Evolutionary conservation across 2,888 invertebrate species (phyloP), one percentile per base, ranked within the genome.

Genomic region (Melanchra persicariae): DNA sequence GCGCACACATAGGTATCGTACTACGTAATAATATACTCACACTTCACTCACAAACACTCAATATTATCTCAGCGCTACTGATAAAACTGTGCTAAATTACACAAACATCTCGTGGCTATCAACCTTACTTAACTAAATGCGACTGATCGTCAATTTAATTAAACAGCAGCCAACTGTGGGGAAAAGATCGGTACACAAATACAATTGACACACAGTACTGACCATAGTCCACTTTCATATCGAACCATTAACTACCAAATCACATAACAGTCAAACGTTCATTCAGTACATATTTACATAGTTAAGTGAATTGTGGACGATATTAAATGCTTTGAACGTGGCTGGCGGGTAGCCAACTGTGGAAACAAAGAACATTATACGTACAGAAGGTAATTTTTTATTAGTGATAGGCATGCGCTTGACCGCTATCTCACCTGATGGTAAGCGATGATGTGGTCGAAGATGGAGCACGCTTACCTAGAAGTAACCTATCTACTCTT

Each of bases 321-420:
- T 71, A 59, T 70, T 26, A 75, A 47, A 55, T 65, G 70, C 80
- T 47, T 49, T 60, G 47, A 68, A 15, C 55, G 19, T 6, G 12
- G 15, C 58, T 70, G 80, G 80, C 75, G 19, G 22, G 19, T 10
- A 15, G 70, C 80, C 68, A 78, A 71, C 52, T 49, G 62, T 68
- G 30, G 43, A 49, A 62, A 24, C 52, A 30, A 1, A 24, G 12
- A 34, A 10, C 4, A 37, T n/a, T 9, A 26, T 51, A 10, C 0
- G 15, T 24, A 12, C 26, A 73, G 64, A 64, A 73, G 74, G 34
- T 9, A n/a, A n/a, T n/a, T n/a, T n/a, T n/a, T n/a, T n/a, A n/a
- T n/a, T n/a, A n/a, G n/a, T n/a, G n/a, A n/a, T n/a, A n/a, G n/a
- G n/a, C n/a, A n/a, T n/a, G n/a, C n/a, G n/a, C n/a, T n/a, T n/a